Percentiles rank a stretch among this genome's conserved stretches.
Conservation (phyloP, 2,113 vertebrate species). For the Xenopus borealis region DNA sequence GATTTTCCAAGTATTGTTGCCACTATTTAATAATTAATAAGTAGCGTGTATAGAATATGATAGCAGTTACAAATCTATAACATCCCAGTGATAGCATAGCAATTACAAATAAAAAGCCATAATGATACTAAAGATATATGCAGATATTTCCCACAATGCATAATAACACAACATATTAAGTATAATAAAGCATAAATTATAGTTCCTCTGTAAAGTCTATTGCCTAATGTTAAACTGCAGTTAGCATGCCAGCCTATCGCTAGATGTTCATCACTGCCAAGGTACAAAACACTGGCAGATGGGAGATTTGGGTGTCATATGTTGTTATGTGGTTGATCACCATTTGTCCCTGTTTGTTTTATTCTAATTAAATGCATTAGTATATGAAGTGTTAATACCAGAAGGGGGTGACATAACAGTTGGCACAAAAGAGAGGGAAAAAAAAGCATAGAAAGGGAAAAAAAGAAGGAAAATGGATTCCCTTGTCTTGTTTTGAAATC, state of each 20-base stretch:
- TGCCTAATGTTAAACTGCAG: neutral
- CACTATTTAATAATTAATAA: no score
- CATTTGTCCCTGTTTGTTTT: neutral
- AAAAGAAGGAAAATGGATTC: neutral
- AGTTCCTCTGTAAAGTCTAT: neutral
- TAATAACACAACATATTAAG: neutral
- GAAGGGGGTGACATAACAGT: neutral
- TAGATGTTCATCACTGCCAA: neutral
- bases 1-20: no score
- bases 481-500: conserved; percentile 2
- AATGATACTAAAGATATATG: neutral
- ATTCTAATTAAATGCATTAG: neutral
- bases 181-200: conserved; percentile 6
- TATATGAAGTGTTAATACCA: neutral
- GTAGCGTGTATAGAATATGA: no score
- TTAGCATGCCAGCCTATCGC: neutral
- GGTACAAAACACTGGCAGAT: neutral
- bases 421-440: neutral
- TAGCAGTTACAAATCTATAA: no score
- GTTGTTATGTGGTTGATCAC: neutral
- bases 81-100: no score
- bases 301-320: neutral
- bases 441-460: neutral
- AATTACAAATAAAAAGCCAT: no score
- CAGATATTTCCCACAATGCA: neutral